These are phyloP conservation scores for Nesoenas mayeri DNA, from an alignment of 2,113 vertebrate species.

Conservation along the genomic window DNA sequence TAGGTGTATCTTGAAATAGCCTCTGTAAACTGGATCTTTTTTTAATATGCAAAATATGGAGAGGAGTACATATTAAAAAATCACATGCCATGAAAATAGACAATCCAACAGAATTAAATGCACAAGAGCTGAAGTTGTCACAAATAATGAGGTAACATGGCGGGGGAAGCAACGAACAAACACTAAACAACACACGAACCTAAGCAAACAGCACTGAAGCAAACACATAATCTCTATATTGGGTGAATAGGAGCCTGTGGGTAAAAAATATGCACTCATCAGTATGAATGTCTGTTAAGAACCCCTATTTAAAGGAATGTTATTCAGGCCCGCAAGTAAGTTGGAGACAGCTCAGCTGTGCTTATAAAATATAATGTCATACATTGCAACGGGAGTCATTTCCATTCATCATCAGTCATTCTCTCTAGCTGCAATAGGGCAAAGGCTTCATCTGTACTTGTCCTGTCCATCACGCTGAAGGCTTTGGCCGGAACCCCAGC, in stretches of 20 bases:
- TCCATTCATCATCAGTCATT: background rate
- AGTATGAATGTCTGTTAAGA: background rate
- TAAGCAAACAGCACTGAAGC: background rate
- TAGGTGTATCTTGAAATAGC: background rate
- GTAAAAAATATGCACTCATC: background rate
- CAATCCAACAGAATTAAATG: background rate
- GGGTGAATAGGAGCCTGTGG: background rate
- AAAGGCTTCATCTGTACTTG: background rate
- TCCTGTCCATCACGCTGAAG: slow-evolving; percentile 1
- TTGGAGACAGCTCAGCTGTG: background rate
- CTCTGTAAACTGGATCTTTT: background rate
- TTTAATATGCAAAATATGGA: background rate
- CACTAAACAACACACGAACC: background rate
- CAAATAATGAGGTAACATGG: background rate
- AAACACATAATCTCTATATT: background rate
- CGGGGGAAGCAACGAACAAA: no score
- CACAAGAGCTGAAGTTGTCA: background rate
- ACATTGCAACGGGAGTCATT: background rate
- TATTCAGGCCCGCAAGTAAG: background rate
- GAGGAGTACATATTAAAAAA: background rate
- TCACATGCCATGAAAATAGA: background rate
- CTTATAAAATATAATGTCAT: background rate
- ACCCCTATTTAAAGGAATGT: background rate
- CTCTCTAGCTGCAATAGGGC: background rate
- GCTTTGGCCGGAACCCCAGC: background rate